Base-by-base conservation (phyloP, 2,113 vertebrate genomes). In the Irena cyanogastra region DNA sequence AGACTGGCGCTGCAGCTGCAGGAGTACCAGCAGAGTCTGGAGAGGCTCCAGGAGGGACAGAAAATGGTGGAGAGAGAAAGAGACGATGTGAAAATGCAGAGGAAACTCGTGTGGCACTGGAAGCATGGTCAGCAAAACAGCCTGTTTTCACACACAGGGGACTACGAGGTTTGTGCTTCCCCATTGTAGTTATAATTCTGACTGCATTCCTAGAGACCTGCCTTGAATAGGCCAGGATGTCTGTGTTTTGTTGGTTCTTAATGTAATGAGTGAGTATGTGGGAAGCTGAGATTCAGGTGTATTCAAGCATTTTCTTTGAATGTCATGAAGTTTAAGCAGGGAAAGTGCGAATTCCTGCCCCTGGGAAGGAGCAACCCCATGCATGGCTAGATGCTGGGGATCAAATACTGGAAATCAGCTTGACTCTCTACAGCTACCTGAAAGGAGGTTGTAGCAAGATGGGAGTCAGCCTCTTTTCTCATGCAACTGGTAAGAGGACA, bases 21-120 rank as follows among this genome's bases (percentile, higher is more conserved):
- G 71, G 98, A 98, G 45, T 98, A 98, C 93, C 98, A 97, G 87
- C 98, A 98, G 64, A 97, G 89, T 71, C 91, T 98, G 89, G 97
- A 98, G 83, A 96, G 98, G 82, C 97, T 98, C 63, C 83, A 95
- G 37, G 98, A 98, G 59, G 98, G 98, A 41, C 98, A 98, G 90
- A 94, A 97, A 49, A 91, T 97, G 95, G 98, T 98, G 95, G 97
- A 98, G 86, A 93, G 76, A 60, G 98, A 98, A 71, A 83, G 94
- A 61, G 90, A 97, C 41, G 89, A 33, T 13, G 49, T 98, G 92
- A 95, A 87, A 45, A 74, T 88, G 87, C 97, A 98, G 65, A 98
- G 97, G 86, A 76, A 87, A 50, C 95, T 98, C 63, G 74, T 99
- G 76, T 97, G 98, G 89, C 97, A 84, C 89, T 98, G 98, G 98